Evolutionary conservation across 2,888 invertebrate species (phyloP), one percentile per base, ranked within the genome.

Genomic region (Achlya flavicornis): DNA sequence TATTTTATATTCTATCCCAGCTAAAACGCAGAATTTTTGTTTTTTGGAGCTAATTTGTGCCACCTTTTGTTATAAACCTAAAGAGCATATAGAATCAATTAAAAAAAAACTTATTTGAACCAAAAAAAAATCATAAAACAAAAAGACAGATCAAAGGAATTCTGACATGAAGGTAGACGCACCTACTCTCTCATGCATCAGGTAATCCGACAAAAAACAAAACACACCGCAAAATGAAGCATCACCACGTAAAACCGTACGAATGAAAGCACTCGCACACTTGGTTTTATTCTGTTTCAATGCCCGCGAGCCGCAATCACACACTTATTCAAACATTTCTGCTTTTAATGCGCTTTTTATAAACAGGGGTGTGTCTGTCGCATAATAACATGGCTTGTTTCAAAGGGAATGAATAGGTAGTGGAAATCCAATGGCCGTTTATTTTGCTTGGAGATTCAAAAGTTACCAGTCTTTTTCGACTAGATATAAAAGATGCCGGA

Each of bases 281-380:
- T 43, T 60, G 64, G 72, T 72, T 71, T 74, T 65, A 64, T 72
- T 69, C 58, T 67, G 32, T 67, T 70, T 67, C 68, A 53, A 53
- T 59, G 64, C 67, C 68, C 71, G 72, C 61, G 53, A 68, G 67
- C 86, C 86, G 92, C 92, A 91, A 92, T 92, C 92, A 92, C 91
- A 90, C 89, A 91, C 87, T 89, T 91, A 92, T 92, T 92, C 92
- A 92, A 90, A 92, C 92, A 89, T 88, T 85, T 82, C 81, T 73
- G 71, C 74, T 84, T 83, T 83, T 80, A 81, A 84, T 82, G 81
- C 75, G 76, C 84, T 90, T 89, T 89, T 89, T 90, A 84, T 81
- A 86, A 85, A 85, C 87, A 83, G 77, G 84, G 80, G 81, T 79
- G 77, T 72, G 66, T 71, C 70, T 63, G 74, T 75, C 74, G 83